Evolutionary conservation across 2,888 invertebrate species (phyloP), one percentile per base, ranked within the genome.

Genomic region (Mystacides longicornis): DNA sequence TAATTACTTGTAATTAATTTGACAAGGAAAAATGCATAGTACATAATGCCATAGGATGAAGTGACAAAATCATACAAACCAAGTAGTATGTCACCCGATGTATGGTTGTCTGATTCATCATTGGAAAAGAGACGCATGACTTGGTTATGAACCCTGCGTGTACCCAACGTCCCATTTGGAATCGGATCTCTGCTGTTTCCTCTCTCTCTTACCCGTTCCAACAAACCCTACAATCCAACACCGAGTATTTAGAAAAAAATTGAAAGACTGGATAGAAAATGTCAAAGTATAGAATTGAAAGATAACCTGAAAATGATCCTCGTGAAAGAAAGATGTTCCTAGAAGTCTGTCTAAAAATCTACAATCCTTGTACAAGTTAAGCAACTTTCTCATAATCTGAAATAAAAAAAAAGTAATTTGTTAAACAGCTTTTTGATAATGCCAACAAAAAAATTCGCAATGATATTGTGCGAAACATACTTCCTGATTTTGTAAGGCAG

Each of bases 311-410:
- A 90, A 90, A 70, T 90, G 85, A 66, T 84, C 82, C 65, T 88
- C 89, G 62, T 89, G 87, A 71, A 93, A 93, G 71, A 89, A 92
- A 2, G 86, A 82, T 0, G 93, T 92, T 49, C 87, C 88, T 80
- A 93, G 85, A 55, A 91, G 74, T 63, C 87, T 87, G 71, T 93
- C 93, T 69, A 93, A 77, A 67, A 86, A 89, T 63, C 91, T 83
- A 66, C 90, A 92, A 68, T 91, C 89, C 68, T 89, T 91, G 68
- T 92, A 92, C 45, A 92, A 82, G 65, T 84, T 83, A 57, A 93
- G 72, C 46, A 93, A 73, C 70, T 89, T 88, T 63, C 86, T 81
- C 82, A 92, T 86, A 22, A 89, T 84, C 83, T 77, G 71, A 56
- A 75, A 74, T 56, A 61, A 37, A 49, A 14, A 55, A 51, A 23